Evolutionary conservation across 2,797 vertebrate species (phyloP).

Genomic region (Pseudochirops cupreus): DNA sequence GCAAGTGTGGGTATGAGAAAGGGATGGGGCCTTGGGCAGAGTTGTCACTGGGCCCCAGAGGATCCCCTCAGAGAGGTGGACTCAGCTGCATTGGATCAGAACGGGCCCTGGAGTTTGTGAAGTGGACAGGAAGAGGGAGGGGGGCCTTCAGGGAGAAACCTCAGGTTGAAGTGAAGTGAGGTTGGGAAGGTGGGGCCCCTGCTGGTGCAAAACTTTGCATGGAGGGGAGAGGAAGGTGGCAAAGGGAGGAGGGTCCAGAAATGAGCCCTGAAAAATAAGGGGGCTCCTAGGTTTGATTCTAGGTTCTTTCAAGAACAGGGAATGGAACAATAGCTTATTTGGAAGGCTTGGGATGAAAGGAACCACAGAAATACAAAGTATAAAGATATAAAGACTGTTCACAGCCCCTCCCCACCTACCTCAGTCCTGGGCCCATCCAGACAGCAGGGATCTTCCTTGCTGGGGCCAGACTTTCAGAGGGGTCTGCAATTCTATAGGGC

Average conservation of each 20-base stretch:
- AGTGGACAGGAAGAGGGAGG: conserved; percentile 61
- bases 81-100: conserved; percentile 23
- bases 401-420: not conserved
- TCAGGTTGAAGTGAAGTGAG: conserved; percentile 21
- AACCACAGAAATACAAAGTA: not conserved
- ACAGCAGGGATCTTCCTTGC: not conserved
- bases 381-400: not conserved
- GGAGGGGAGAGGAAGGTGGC: not conserved
- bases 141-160: conserved; percentile 68
- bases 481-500: not conserved
- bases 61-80: conserved; percentile 21
- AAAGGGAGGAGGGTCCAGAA: conserved; percentile 21
- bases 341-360: conserved; percentile 18
- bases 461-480: not conserved
- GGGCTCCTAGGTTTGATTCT: not conserved
- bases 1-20: not conserved
- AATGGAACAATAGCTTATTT: not conserved
- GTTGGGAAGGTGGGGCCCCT: conserved; percentile 50
- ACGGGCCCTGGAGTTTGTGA: conserved; percentile 47
- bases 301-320: not conserved
- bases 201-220: conserved; percentile 77
- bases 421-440: not conserved
- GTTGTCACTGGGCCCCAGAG: not conserved
- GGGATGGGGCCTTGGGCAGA: not conserved
- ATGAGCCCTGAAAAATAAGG: not conserved